Evolutionary conservation across 2,797 vertebrate species (phyloP), one percentile per base, ranked within the genome.

Genomic region (Psittacula echo): DNA sequence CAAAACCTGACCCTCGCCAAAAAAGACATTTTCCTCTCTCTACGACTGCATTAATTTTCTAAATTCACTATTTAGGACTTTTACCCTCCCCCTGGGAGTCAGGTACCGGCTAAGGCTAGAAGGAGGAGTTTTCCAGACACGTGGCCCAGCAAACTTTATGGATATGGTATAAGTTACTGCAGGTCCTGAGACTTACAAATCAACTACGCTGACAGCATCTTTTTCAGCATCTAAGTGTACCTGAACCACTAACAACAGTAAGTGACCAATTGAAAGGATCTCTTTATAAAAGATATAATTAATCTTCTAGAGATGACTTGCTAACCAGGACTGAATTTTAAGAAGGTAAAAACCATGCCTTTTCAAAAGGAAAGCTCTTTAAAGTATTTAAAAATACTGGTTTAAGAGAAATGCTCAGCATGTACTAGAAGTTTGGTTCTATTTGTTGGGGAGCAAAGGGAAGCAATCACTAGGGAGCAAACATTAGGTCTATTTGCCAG

Each of bases 161-260:
- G 62, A 50, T 22, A 6, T 1, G 8, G 15, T 7, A 8, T 5
- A 32, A 76, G 9, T 41, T 21, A 66, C 24, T 73, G 67, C 32
- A 12, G 32, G 37, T 60, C 26, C 64, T 42, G 16, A 24, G 48
- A 64, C 41, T 20, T 39, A 62, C 7, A 62, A 27, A 21, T 50
- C 47, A 37, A 18, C 22, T 16, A 16, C 0, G 0, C 11, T 34
- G 47, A 42, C 47, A 26, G 24, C 5, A 3, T 20, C 22, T 50
- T 84, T 85, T 78, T 21, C 15, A 13, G 48, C 30, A 86, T 4
- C 10, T 14, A 60, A 53, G 20, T 9, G 26, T 45, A 62, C 7
- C 30, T 42, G 5, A 78, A 24, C 27, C 32, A 48, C 13, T 54
- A 53, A 50, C 7, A 70, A 54, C 22, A 82, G 80, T 58, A n/a